A percentile compares a stretch with the other conserved stretches of the same genome.
phyloP scores from a whole-genome alignment of 2,113 vertebrate genomes.

The Lepidothrix coronata region DNA sequence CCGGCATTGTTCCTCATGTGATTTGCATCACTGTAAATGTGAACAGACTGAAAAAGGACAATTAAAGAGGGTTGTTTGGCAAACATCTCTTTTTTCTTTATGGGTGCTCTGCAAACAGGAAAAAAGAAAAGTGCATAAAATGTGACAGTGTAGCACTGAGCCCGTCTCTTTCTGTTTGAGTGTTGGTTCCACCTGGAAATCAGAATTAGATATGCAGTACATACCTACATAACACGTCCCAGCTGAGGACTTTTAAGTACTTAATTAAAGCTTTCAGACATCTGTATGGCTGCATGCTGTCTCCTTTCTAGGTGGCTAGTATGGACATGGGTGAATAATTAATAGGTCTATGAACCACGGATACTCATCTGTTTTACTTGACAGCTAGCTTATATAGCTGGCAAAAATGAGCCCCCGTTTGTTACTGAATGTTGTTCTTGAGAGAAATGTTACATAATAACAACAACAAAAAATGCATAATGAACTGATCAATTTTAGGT shows the following conservation, averaged over 20 bases:
- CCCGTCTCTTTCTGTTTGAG: not conserved
- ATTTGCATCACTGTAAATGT: not conserved
- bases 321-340: not conserved
- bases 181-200: not conserved
- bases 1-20: not conserved
- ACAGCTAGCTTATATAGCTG: not conserved
- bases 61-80: not conserved
- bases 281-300: not conserved
- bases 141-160: not conserved
- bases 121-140: not conserved
- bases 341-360: not conserved
- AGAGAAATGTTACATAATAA: not conserved
- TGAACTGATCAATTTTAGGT: not conserved
- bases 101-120: not conserved
- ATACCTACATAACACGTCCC: not conserved
- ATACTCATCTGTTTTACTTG: not conserved
- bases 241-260: not conserved
- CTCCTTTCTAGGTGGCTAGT: not conserved
- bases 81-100: not conserved
- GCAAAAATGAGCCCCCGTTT: not conserved
- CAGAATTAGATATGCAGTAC: not conserved
- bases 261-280: not conserved
- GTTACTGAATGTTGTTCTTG: not conserved
- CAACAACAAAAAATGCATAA: rapidly evolving
- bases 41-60: not conserved